Conservation (phyloP, 2,797 vertebrate species). For the Loriculus beryllinus region DNA sequence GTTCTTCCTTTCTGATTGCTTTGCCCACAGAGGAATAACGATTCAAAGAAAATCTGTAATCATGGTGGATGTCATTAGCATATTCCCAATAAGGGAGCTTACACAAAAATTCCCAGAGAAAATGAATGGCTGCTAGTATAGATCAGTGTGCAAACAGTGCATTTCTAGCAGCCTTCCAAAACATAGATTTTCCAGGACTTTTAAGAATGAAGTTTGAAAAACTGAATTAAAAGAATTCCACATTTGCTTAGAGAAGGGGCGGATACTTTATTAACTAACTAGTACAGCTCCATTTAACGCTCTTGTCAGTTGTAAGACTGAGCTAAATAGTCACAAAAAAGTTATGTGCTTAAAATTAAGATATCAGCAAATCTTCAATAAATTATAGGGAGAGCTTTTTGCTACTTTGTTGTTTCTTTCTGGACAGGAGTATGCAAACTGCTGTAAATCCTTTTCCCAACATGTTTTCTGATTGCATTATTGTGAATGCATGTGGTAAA, state of each 20-base stretch:
- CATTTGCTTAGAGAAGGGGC: not conserved
- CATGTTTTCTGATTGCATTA: constrained; percentile 35
- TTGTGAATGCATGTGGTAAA: constrained; percentile 45
- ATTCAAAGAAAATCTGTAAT: constrained; percentile 96
- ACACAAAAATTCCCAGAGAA: constrained; percentile 87
- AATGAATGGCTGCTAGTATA: constrained; percentile 78
- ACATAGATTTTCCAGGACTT: constrained; percentile 21
- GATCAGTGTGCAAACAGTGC: constrained; percentile 78
- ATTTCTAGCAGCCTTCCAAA: constrained; percentile 68
- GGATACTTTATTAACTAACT: constrained; percentile 19
- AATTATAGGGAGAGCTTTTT: constrained; percentile 23
- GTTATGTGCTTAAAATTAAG: constrained; percentile 43
- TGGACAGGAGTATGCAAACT: constrained; percentile 3
- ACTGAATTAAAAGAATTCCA: not conserved
- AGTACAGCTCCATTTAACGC: not conserved
- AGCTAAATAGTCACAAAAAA: not conserved
- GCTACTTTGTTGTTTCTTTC: constrained; percentile 28
- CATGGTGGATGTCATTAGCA: constrained; percentile 92
- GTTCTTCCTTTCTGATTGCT: constrained; percentile 90
- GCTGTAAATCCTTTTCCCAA: not conserved
- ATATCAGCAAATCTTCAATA: constrained; percentile 16
- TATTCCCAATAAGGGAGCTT: constrained; percentile 92
- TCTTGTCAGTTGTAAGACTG: not conserved
- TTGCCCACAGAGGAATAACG: constrained; percentile 90
- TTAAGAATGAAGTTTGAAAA: constrained; percentile 58